phyloP scores from a whole-genome alignment of 2,888 invertebrate genomes.

The Phortica okadai region DNA sequence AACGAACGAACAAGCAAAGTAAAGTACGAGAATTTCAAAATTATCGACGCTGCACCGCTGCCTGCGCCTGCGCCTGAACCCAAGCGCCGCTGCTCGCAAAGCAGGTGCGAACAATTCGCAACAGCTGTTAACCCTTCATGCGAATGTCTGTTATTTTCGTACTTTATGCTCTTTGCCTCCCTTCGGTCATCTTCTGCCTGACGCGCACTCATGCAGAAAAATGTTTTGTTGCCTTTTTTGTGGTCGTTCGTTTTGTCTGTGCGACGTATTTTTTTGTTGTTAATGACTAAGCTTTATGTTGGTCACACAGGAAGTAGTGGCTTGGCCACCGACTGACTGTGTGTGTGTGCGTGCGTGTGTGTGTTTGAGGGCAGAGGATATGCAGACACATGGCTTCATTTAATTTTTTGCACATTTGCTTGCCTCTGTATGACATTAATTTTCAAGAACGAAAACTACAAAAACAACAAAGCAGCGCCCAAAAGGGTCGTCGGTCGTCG shows the following conservation, averaged over 20 bases:
- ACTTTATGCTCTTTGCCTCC: conserved; percentile 12
- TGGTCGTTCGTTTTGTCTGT: not conserved
- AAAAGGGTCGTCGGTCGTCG: conserved; percentile 5
- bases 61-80: not conserved
- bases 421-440: not conserved
- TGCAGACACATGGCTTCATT: not conserved
- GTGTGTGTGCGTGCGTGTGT: not conserved
- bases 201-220: conserved; percentile 4
- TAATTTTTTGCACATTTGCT: not conserved
- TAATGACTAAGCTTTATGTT: not conserved
- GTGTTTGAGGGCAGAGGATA: not conserved
- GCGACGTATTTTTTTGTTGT: not conserved
- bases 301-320: conserved; percentile 1
- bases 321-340: not conserved
- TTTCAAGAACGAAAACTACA: conserved; percentile 8
- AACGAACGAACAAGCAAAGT: conserved; percentile 26
- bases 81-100: not conserved
- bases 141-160: conserved; percentile 2
- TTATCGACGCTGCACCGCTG: not conserved
- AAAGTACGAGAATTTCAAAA: not conserved
- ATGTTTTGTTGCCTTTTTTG: not conserved
- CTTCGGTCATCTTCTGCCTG: not conserved
- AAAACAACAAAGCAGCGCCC: conserved; percentile 17
- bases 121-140: conserved; percentile 28
- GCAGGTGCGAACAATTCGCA: conserved; percentile 1